A percentile compares a stretch with the other conserved stretches of the same genome.
phyloP scores from a whole-genome alignment of 1,140 invertebrate genomes.

The Pogonomyrmex barbatus region DNA sequence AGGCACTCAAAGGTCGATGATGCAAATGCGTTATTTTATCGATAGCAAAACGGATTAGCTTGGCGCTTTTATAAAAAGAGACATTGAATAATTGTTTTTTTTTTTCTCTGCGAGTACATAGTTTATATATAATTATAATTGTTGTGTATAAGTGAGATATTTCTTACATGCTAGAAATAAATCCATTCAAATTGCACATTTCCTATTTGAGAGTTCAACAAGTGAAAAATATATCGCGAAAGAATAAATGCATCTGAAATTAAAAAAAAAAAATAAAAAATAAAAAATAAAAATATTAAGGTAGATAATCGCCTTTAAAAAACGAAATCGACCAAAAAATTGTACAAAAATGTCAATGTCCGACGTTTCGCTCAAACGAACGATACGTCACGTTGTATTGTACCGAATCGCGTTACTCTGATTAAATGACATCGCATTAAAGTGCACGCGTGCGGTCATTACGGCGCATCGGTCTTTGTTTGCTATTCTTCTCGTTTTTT shows the following conservation, averaged over 20 bases:
- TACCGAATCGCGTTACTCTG: slow-evolving; percentile 56
- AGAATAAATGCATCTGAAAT: not conserved
- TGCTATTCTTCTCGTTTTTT: slow-evolving; percentile 25
- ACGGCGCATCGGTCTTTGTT: slow-evolving; percentile 32
- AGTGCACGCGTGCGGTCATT: slow-evolving; percentile 42
- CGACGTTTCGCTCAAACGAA: slow-evolving; percentile 44
- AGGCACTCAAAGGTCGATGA: slow-evolving; percentile 53
- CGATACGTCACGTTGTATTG: slow-evolving; percentile 18
- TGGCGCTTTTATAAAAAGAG: slow-evolving; percentile 14
- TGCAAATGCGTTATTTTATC: slow-evolving; percentile 52
- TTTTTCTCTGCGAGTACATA: not conserved
- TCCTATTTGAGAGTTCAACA: not conserved
- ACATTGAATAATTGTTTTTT: slow-evolving; percentile 41
- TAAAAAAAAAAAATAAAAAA: not conserved
- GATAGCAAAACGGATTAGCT: slow-evolving; percentile 28
- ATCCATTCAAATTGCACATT: no score
- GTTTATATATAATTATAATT: not conserved
- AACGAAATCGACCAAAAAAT: slow-evolving; percentile 29
- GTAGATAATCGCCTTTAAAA: slow-evolving; percentile 15
- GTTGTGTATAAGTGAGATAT: not conserved
- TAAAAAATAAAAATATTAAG: slow-evolving; percentile 21
- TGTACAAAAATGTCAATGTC: slow-evolving; percentile 28
- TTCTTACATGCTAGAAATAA: not conserved
- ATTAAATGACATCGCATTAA: slow-evolving; percentile 57
- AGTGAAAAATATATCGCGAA: not conserved